Evolutionary conservation across 1,140 invertebrate genomes (phyloP), one percentile per base, ranked within the genome.

Genomic region (Berghia stephanieae): DNA sequence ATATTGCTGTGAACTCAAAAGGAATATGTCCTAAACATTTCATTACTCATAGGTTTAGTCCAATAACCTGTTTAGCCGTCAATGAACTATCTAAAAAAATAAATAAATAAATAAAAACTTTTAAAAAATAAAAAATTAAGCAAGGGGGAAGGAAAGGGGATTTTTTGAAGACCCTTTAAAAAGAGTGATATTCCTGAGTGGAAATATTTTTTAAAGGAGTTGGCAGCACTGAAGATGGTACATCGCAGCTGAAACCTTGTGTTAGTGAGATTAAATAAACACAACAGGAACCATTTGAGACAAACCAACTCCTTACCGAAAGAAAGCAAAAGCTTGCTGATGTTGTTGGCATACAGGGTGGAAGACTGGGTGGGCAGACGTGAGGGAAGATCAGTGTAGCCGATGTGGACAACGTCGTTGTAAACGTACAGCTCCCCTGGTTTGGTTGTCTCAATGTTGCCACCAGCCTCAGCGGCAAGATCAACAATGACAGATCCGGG

Each of bases 401-500:
- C 96, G 83, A 97, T 92, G 88, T 97, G 95, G 1, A 93, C 92
- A 6, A 97, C 94, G 85, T 94, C 95, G 78, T 92, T 93, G 79
- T 95, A 93, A 18, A 82, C 79, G 67, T 93, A 93, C 40, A 96
- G 87, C 88, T 95, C 92, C 49, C 95, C 95, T 16, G 95, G 95
- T 83, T 91, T 91, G 0, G 94, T 96, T 4, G 95, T 96, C 88
- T 95, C 94, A 63, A 96, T 91, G 89, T 97, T 97, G 4, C 96
- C 96, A 4, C 96, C 96, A 81, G 94, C 92, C 90, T 97, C 96
- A 0, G 96, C 94, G 3, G 96, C 96, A 79, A 97, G 89, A 88
- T 97, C 96, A 5, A 97, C 96, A 27, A 97, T 92, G 8, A 97
- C 95, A 78, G 94, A 95, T 18, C 96, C 96, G 1, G 95, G 95